Evolutionary conservation across 2,888 invertebrate genomes (phyloP), one percentile per base, ranked within the genome.

Genomic region (Ichneumon xanthorius): DNA sequence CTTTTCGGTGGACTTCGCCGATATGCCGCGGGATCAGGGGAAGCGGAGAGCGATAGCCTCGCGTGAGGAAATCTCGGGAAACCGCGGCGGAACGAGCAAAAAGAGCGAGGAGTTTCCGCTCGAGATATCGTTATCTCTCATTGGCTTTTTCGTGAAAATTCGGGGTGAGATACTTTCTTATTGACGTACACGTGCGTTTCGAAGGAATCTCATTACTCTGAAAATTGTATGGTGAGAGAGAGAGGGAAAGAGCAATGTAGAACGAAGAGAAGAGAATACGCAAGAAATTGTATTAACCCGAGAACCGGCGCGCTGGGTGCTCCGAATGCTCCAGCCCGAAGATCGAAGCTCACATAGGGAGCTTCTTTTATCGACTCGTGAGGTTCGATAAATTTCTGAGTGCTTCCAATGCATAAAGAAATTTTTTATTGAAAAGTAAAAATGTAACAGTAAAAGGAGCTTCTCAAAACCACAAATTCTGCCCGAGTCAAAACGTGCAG

Each of bases 61-160:
- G 67, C 65, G 26, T 5, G 68, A 53, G 45, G 26, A 53, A 72
- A 78, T 61, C n/a, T n/a, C 19, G 53, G n/a, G 40, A 63, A 72
- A 78, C 68, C 22, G 33, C 37, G 50, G 68, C 26, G 48, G 50
- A 48, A 58, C 53, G 68, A 53, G 58, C 16, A 19, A 65, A 76
- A 65, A 53, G 45, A 63, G 48, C n/a, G 45, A 50, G 37, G 67
- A 30, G 22, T 75, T 71, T 72, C 48, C 67, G 65, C 61, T 14
- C 22, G 14, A 61, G 71, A 72, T 77, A 80, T 76, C 75, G 55
- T 71, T 80, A 77, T 73, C 73, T 61, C 45, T 81, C 58, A 33
- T 16, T 68, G 53, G 30, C 26, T 68, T 53, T 48, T n/a, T 67
- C 53, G 14, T 11, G 6, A 53, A 77, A 77, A 77, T 73, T 30